Conservation (phyloP, 2,797 vertebrate genomes). For the Typhlichthys subterraneus region DNA sequence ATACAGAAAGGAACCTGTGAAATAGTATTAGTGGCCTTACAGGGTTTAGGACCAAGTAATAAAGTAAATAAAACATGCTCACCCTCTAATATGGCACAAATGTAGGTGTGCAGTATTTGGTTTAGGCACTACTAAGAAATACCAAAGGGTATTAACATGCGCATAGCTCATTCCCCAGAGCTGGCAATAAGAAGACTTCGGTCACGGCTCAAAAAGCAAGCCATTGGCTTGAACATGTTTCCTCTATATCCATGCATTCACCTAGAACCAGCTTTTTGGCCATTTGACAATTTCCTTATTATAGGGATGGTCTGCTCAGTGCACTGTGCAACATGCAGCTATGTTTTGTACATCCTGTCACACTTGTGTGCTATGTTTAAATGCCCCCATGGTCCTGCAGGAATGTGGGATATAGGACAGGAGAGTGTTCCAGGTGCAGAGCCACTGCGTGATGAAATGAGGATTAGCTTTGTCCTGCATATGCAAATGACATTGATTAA, state of each 20-base stretch:
- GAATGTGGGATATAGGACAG: constrained; percentile 59
- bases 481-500: constrained; percentile 74
- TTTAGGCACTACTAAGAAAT: constrained; percentile 20
- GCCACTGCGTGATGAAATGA: constrained; percentile 56
- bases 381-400: constrained; percentile 49
- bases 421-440: constrained; percentile 65
- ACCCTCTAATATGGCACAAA: too few species aligned
- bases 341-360: constrained; percentile 44
- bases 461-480: constrained; percentile 70
- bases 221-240: constrained; percentile 55
- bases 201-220: constrained; percentile 45
- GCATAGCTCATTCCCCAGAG: constrained; percentile 34
- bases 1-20: constrained; percentile 37
- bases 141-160: constrained; percentile 36
- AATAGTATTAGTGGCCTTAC: constrained; percentile 40
- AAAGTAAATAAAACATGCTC: too few species aligned
- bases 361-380: constrained; percentile 40
- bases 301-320: constrained; percentile 25
- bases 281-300: constrained; percentile 50
- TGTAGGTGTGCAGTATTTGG: too few species aligned
- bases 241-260: constrained; percentile 61
- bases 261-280: constrained; percentile 56
- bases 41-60: too few species aligned
- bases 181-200: constrained; percentile 55
- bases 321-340: constrained; percentile 30